phyloP scores from a whole-genome alignment of 2,797 vertebrate genomes.

The Parotocinclus haroldoi region DNA sequence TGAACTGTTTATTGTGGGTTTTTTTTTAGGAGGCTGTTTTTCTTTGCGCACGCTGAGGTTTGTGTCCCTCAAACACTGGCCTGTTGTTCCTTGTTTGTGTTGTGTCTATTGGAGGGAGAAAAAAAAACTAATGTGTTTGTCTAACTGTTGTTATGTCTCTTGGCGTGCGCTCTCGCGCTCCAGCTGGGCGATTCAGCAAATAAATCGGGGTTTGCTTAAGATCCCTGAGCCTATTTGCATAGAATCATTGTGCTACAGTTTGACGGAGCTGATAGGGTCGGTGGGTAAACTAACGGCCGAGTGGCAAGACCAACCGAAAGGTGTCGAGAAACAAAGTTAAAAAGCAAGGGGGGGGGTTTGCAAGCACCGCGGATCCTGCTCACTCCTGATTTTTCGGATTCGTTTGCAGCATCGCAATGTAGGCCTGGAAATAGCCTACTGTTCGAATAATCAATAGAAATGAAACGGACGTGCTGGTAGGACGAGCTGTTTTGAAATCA shows the following conservation, averaged over 20 bases:
- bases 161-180: slow-evolving; percentile 12
- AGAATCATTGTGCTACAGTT: slow-evolving; percentile 41
- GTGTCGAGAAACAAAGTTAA: no score
- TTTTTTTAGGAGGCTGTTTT: neutral
- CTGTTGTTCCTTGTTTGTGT: slow-evolving; percentile 26
- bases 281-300: neutral
- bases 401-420: no score
- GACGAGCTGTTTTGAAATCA: no score
- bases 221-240: slow-evolving; percentile 50
- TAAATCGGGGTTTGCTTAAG: slow-evolving; percentile 41
- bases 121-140: slow-evolving; percentile 35
- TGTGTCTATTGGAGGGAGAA: slow-evolving; percentile 23
- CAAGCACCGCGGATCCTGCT: no score
- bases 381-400: no score
- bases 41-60: neutral
- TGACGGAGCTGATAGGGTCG: neutral
- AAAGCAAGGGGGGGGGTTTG: no score
- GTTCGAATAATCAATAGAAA: no score
- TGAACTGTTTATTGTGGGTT: neutral
- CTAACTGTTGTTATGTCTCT: slow-evolving; percentile 38
- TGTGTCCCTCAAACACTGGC: neutral
- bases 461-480: no score
- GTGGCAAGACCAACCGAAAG: no score
- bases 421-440: no score
- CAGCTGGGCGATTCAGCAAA: slow-evolving; percentile 35